Evolutionary conservation across 2,113 vertebrate species (phyloP), one percentile per base, ranked within the genome.

Genomic region (Macheiramphus alcinus): DNA sequence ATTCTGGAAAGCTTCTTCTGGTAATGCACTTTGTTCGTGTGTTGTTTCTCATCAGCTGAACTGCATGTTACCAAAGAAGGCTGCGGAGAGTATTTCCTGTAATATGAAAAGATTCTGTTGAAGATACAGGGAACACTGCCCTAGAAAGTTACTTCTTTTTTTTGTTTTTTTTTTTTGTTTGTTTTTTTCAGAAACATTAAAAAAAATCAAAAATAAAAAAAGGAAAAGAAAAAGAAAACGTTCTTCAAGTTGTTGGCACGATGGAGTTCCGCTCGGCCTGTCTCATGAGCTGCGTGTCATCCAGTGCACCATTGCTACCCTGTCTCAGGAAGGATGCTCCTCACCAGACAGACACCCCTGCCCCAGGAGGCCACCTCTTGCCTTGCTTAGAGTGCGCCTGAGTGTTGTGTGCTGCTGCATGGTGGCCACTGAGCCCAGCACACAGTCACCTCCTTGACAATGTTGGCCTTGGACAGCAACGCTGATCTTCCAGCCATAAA

Each of bases 1-100:
- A 74, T 93, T 96, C 93, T 96, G 83, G 94, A 94, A 96, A 94
- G 91, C 95, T 96, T 95, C 94, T 92, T 92, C 80, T 88, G 79
- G 88, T 95, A 94, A 96, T 76, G 79, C 80, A 76, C 86, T 93
- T 96, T 8, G 12, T 96, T 95, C 93, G 72, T 76, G 38, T 95
- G 82, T 92, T 97, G 59, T 63, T 95, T 91, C 81, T 93, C 84
- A 66, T 91, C 91, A 70, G 74, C 71, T 88, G 89, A 94, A 73
- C 55, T 85, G 94, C 62, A 6, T 92, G 71, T 94, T 86, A 91
- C 95, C 95, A 95, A 97, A 97, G 95, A 95, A 95, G 94, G 94
- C 80, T 93, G 73, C 13, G 3, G 91, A 97, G 50, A 87, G 29
- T 59, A 97, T 88, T 97, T 97, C 90, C 93, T 96, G 78, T 82